These are phyloP conservation scores for Phylloscopus whistleri DNA, from an alignment of 2,113 vertebrate genomes.

Conservation along the genomic window DNA sequence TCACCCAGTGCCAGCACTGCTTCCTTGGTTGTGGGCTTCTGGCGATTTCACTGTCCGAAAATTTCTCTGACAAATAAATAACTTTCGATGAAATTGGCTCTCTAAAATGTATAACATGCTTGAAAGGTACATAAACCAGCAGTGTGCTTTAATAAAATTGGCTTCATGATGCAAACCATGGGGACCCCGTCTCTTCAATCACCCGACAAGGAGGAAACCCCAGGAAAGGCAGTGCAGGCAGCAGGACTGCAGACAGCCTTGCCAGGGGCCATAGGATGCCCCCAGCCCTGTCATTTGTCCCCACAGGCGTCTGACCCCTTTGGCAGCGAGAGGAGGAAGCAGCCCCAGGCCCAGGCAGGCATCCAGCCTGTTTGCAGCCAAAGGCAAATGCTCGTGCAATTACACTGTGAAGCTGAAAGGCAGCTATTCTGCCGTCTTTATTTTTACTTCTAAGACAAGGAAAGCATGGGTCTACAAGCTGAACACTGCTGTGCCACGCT, in stretches of 20 bases:
- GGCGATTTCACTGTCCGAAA: too few relatives aligned
- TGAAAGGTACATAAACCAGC: too few relatives aligned
- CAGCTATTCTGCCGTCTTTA: background rate
- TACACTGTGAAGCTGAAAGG: background rate
- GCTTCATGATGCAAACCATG: too few relatives aligned
- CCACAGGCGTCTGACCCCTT: background rate
- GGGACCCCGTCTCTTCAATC: too few relatives aligned
- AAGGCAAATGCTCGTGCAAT: background rate
- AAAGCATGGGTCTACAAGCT: background rate
- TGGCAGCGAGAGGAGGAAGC: background rate
- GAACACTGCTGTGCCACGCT: background rate
- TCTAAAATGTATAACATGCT: too few relatives aligned
- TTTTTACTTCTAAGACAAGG: background rate
- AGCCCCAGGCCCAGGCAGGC: background rate
- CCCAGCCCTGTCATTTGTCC: background rate
- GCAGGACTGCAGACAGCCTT: background rate
- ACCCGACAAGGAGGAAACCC: background rate
- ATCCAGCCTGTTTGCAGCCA: background rate
- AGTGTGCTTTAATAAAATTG: too few relatives aligned
- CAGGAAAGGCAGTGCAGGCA: background rate
- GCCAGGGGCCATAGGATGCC: rapidly evolving
- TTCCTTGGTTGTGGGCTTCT: too few relatives aligned
- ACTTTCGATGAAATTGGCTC: too few relatives aligned
- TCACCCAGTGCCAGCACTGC: too few relatives aligned
- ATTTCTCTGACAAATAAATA: too few relatives aligned